Evolutionary conservation across 2,888 invertebrate species (phyloP), one percentile per base, ranked within the genome.

Genomic region (Ophion ventricosus): DNA sequence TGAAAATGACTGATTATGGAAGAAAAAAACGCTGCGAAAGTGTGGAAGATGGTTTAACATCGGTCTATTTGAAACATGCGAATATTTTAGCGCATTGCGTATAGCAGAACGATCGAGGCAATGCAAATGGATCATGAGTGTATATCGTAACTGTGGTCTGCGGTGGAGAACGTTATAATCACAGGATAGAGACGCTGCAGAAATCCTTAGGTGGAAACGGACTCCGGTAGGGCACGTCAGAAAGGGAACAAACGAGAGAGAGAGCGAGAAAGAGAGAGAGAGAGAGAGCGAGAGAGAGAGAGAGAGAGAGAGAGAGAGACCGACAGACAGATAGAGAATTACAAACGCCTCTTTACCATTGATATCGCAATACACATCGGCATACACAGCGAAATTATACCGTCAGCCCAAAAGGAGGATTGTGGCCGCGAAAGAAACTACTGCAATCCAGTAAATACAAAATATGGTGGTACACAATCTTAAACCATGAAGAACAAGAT

Each of bases 21-120:
- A 10, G 64, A 11, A 26, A 25, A 61, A 25, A 26, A 73, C 25
- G 49, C 61, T n/a, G 40, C 63, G 35, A 72, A 77, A 66, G 56
- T 73, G 73, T 77, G 72, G 66, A 59, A 59, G 84, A 85, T 86
- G 86, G 85, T 88, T 87, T 86, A 83, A 83, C 66, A 73, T 83
- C 77, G 84, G 74, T 77, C 80, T 64, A 84, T 83, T 74, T 79
- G 82, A 76, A 84, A 85, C 72, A 82, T 80, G 80, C 80, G 87
- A 88, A 88, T 87, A 83, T 87, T 87, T 85, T 57, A 80, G 73
- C 81, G 79, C 74, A 79, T 82, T 81, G 75, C 83, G 81, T 61
- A 43, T 73, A 61, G 11, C 40, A 29, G 54, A 57, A 80, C 54
- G 76, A 64, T 54, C 75, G 14, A 23, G 4, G 49, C 74, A 49